Evolutionary conservation across 30 jellyfish, hydroid and myxozoan genomes (phyloP).

Genomic region (Aurelia sp.): DNA sequence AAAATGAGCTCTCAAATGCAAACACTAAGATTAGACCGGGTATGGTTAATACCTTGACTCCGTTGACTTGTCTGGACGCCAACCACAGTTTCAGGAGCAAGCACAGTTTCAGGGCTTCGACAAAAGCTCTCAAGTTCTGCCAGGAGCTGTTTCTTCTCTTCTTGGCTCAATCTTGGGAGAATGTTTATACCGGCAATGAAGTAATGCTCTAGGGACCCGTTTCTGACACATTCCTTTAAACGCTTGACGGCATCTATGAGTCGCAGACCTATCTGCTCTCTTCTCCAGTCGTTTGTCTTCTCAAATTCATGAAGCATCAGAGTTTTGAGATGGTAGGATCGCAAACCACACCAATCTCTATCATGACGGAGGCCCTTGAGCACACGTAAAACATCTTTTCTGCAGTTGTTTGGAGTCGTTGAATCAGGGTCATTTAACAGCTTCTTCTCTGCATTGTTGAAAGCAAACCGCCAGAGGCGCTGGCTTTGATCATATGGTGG

Average conservation of each 20-base stretch:
- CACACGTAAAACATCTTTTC: slow-evolving; percentile 26
- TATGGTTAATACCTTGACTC: no score
- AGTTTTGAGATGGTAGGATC: slow-evolving; percentile 37
- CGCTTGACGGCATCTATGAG: slow-evolving; percentile 1
- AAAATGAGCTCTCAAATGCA: no score
- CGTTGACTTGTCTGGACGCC: no score
- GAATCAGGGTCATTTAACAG: background rate
- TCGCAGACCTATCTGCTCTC: slow-evolving; percentile 2
- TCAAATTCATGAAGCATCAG: slow-evolving; percentile 23
- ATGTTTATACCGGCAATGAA: slow-evolving; percentile 28
- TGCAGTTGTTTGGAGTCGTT: slow-evolving; percentile 5
- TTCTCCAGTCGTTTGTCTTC: slow-evolving; percentile 1
- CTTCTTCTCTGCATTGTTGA: slow-evolving; percentile 27
- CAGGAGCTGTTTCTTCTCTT: background rate
- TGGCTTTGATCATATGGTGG: background rate
- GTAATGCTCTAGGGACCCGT: slow-evolving; percentile 5
- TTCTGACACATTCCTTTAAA: background rate
- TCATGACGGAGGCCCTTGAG: slow-evolving; percentile 16
- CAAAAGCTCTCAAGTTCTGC: background rate
- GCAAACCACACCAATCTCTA: slow-evolving; percentile 8
- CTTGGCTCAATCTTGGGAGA: background rate
- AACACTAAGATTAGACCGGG: no score
- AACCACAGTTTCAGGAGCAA: no score
- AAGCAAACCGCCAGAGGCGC: slow-evolving; percentile 23
- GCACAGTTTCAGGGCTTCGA: background rate